These are phyloP conservation scores for Synanthedon formicaeformis DNA, from an alignment of 2,888 invertebrate species.

Conservation along the genomic window DNA sequence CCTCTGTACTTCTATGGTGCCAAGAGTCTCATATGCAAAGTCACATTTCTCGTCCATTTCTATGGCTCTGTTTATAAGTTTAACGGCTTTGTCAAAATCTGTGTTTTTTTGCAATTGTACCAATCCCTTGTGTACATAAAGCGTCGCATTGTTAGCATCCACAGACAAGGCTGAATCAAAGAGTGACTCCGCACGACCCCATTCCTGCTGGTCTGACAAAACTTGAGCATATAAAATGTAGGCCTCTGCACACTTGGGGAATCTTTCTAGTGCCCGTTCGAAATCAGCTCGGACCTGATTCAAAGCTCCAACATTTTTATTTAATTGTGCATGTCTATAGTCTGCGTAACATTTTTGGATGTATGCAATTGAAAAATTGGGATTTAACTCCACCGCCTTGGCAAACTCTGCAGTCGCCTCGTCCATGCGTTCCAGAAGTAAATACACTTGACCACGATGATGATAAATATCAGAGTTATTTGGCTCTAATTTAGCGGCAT, in stretches of 20 bases:
- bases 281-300: constrained; percentile 79
- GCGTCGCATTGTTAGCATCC: constrained; percentile 86
- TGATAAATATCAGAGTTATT: constrained; percentile 91
- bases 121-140: constrained; percentile 88
- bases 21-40: constrained; percentile 94
- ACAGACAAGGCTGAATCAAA: constrained; percentile 85
- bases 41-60: constrained; percentile 92
- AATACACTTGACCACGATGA: constrained; percentile 89
- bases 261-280: constrained; percentile 79
- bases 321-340: constrained; percentile 77
- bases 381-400: constrained; percentile 83
- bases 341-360: constrained; percentile 93
- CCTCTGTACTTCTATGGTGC: constrained; percentile 95
- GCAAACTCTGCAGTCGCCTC: constrained; percentile 87
- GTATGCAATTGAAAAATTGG: constrained; percentile 85
- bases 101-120: constrained; percentile 88
- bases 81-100: constrained; percentile 82
- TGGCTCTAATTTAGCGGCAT: constrained; percentile 81
- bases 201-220: constrained; percentile 86
- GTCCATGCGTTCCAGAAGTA: constrained; percentile 83
- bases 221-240: constrained; percentile 93
- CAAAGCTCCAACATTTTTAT: constrained; percentile 72
- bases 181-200: constrained; percentile 83
- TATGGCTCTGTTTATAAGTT: constrained; percentile 84
- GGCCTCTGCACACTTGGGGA: constrained; percentile 88